A percentile compares a stretch with the other conserved stretches of the same genome.
phyloP scores from a whole-genome alignment of 2,113 vertebrate species.

The Dascyllus trimaculatus region DNA sequence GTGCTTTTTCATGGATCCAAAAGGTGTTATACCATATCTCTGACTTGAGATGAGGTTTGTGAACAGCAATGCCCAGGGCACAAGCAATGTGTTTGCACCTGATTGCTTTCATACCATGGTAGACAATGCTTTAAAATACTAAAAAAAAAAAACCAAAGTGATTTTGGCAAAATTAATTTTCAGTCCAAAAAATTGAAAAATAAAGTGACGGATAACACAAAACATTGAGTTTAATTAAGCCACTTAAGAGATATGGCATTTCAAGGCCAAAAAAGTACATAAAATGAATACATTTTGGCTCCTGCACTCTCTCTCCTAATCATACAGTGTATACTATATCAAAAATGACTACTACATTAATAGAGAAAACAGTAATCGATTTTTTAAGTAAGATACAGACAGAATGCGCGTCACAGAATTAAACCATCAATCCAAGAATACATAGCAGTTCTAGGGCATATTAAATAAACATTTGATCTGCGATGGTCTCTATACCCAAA shows the following conservation, averaged over 20 bases:
- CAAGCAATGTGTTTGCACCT: slow-evolving; percentile 73
- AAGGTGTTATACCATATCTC: slow-evolving; percentile 75
- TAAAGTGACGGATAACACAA: slow-evolving; percentile 25
- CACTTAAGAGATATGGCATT: slow-evolving; percentile 2
- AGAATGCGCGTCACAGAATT: neutral
- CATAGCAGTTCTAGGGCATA: slow-evolving; percentile 18
- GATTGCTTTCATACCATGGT: slow-evolving; percentile 72
- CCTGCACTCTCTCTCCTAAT: neutral
- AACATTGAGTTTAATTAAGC: slow-evolving; percentile 22
- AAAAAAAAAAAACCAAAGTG: slow-evolving; percentile 45
- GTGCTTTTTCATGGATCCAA: slow-evolving; percentile 78
- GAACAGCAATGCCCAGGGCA: slow-evolving; percentile 70
- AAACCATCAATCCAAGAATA: neutral
- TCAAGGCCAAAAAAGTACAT: neutral
- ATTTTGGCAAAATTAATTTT: slow-evolving; percentile 45
- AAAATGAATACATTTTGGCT: neutral
- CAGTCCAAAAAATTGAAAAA: slow-evolving; percentile 39
- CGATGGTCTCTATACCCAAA: slow-evolving; percentile 36
- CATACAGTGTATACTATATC: no score
- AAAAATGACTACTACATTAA: no score
- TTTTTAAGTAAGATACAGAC: neutral
- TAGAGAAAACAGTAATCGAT: no score
- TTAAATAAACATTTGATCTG: slow-evolving; percentile 26
- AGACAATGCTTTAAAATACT: slow-evolving; percentile 63
- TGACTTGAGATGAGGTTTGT: slow-evolving; percentile 75